These are phyloP conservation scores for Calliphora vicina DNA, from an alignment of 1,140 invertebrate genomes.

Conservation along the genomic window DNA sequence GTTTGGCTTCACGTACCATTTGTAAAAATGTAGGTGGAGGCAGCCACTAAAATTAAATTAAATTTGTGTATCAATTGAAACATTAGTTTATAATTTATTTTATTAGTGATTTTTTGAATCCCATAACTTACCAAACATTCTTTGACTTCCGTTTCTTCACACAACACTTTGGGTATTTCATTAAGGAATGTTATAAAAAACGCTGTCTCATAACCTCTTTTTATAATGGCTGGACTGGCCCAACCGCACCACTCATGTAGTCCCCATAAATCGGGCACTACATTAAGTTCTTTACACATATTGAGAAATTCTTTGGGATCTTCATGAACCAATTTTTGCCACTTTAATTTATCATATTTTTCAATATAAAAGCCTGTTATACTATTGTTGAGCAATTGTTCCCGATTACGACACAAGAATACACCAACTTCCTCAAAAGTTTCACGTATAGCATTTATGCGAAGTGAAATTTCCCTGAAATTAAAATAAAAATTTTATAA, in stretches of 20 bases:
- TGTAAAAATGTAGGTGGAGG: conserved; percentile 61
- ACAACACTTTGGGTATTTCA: conserved; percentile 65
- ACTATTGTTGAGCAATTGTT: conserved; percentile 16
- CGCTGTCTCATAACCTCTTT: conserved; percentile 74
- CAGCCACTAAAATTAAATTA: conserved; percentile 64
- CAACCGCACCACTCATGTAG: conserved; percentile 87
- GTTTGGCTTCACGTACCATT: conserved; percentile 47
- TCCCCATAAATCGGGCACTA: conserved; percentile 83
- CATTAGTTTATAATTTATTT: too few relatives aligned
- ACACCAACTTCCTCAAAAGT: conserved; percentile 92
- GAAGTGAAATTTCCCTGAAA: conserved; percentile 74
- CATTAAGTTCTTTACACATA: conserved; percentile 74
- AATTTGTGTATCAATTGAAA: too few relatives aligned
- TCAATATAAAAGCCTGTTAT: conserved; percentile 13
- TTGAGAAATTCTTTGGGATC: conserved; percentile 77
- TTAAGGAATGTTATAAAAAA: conserved; percentile 78
- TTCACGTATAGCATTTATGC: conserved; percentile 87
- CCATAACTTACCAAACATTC: background rate
- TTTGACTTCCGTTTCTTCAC: conserved; percentile 74
- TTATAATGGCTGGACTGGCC: conserved; percentile 74
- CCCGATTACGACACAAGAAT: conserved; percentile 71
- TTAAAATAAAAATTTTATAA: background rate
- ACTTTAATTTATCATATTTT: conserved; percentile 50
- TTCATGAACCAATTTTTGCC: conserved; percentile 67
- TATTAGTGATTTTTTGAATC: too few relatives aligned